A percentile compares a stretch with the other conserved stretches of the same genome.
phyloP scores from a whole-genome alignment of 2,113 vertebrate genomes.

The Ictalurus punctatus region DNA sequence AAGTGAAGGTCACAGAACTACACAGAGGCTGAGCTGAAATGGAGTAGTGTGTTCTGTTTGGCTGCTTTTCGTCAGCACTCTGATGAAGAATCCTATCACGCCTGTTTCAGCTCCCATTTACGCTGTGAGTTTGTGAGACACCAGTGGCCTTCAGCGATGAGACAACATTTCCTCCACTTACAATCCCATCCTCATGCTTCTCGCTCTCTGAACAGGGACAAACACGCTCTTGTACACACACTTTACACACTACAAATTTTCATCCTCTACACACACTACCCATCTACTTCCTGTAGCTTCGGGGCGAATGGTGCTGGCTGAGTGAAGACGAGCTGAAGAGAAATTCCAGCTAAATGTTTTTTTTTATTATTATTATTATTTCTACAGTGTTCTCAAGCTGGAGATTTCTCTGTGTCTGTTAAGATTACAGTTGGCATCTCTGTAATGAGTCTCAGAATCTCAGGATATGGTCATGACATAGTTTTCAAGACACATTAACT shows the following conservation, averaged over 20 bases:
- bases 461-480: neutral
- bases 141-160: conserved; percentile 44
- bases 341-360: conserved; percentile 33
- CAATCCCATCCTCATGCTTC: conserved; percentile 49
- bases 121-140: conserved; percentile 4
- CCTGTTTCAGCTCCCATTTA: conserved; percentile 30
- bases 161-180: conserved; percentile 58
- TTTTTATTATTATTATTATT: neutral
- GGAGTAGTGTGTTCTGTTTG: neutral
- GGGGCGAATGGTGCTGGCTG: conserved; percentile 47
- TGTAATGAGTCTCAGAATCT: neutral
- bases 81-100: conserved; percentile 32
- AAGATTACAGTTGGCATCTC: neutral
- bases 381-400: neutral
- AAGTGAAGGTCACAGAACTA: conserved; percentile 20
- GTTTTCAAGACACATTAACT: neutral
- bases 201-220: conserved; percentile 4
- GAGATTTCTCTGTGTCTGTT: neutral
- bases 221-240: neutral
- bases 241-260: neutral
- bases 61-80: neutral
- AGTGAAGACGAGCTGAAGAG: conserved; percentile 28
- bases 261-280: conserved; percentile 11
- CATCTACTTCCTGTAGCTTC: conserved; percentile 60
- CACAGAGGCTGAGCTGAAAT: conserved; percentile 3